A percentile compares a stretch with the other conserved stretches of the same genome.
Evolutionary conservation across 2,797 vertebrate species (phyloP).

Genomic region (Sebastiscus tertius): DNA sequence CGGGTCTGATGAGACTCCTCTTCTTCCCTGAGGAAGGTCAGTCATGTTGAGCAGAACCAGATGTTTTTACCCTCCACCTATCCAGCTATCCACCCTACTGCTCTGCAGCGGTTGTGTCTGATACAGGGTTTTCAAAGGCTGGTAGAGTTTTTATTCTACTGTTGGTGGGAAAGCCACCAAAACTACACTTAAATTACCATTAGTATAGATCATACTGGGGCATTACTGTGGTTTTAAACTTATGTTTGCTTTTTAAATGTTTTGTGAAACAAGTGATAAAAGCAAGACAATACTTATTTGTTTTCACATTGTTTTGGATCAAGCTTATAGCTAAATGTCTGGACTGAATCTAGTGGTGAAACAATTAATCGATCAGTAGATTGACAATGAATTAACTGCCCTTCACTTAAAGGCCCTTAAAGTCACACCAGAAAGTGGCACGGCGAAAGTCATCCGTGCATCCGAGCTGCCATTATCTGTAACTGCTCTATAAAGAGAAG

Average conservation of each 20-base stretch:
- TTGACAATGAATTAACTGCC: background rate
- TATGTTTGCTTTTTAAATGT: background rate
- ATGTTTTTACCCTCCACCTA: constrained; percentile 48
- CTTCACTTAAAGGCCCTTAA: background rate
- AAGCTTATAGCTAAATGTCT: background rate
- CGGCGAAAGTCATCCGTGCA: background rate
- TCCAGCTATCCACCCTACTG: background rate
- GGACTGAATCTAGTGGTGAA: background rate
- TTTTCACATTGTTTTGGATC: background rate
- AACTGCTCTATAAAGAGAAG: no score
- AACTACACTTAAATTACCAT: background rate
- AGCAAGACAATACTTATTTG: background rate
- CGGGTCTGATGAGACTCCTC: background rate
- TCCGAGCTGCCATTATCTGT: no score
- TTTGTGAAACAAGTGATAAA: background rate
- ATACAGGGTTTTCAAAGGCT: background rate
- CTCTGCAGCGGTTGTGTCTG: background rate
- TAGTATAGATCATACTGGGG: background rate
- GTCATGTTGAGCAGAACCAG: constrained; percentile 57
- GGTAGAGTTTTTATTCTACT: background rate
- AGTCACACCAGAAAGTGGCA: background rate
- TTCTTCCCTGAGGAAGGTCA: constrained; percentile 45
- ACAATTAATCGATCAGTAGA: background rate
- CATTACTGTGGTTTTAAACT: background rate
- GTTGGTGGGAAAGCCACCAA: background rate